Percentiles rank a stretch among this genome's conserved stretches.
phyloP scores from a whole-genome alignment of 2,797 vertebrate species.

The Sebastes trivittatus region DNA sequence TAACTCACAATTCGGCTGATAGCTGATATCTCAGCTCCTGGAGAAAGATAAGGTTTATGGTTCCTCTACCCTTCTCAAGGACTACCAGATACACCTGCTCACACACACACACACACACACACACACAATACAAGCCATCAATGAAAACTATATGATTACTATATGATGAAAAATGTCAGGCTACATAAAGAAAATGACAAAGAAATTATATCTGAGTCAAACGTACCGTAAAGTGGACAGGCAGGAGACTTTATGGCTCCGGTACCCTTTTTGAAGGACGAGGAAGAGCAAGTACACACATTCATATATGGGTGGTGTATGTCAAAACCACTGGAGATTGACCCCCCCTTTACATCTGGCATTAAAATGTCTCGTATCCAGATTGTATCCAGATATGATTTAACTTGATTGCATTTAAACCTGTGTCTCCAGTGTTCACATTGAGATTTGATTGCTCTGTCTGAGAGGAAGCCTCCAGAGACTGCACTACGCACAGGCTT shows the following conservation, averaged over 20 bases:
- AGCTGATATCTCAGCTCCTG: slow-evolving; percentile 31
- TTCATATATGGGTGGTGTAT: neutral
- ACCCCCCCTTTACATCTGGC: no score
- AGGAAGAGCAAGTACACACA: neutral
- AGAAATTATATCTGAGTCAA: slow-evolving; percentile 1
- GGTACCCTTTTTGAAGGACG: slow-evolving; percentile 40
- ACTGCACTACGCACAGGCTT: no score
- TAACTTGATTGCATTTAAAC: no score
- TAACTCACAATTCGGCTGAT: slow-evolving; percentile 54
- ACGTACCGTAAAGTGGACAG: neutral
- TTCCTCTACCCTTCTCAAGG: slow-evolving; percentile 65
- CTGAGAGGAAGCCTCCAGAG: no score
- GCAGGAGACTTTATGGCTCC: slow-evolving; percentile 20
- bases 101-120: slow-evolving; percentile 4
- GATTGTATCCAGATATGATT: no score
- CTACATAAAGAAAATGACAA: slow-evolving; percentile 31
- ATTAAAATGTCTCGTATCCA: no score
- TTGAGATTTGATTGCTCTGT: no score
- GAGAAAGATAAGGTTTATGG: slow-evolving; percentile 50
- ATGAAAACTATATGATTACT: slow-evolving; percentile 21
- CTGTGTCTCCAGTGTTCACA: no score
- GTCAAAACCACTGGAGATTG: neutral
- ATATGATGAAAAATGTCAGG: slow-evolving; percentile 40
- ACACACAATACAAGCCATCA: neutral
- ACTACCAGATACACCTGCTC: slow-evolving; percentile 32